Evolutionary conservation across 2,888 invertebrate species (phyloP), one percentile per base, ranked within the genome.

Genomic region (Ferrisia virgata): DNA sequence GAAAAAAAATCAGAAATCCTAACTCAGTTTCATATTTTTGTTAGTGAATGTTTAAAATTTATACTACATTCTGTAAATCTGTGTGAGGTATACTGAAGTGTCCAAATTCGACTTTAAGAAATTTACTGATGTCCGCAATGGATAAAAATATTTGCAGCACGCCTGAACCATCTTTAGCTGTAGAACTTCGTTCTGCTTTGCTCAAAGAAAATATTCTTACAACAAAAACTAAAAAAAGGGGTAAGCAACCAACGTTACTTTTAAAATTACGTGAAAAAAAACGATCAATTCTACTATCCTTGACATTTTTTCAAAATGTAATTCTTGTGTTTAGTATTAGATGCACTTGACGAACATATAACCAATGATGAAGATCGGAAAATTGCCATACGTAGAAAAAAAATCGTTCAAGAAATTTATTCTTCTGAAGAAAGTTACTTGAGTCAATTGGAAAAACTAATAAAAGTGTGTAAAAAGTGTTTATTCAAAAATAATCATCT

Each of bases 381-480:
- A 25, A 88, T 88, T 85, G 87, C 87, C 80, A 87, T 87, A 79
- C 88, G 90, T 76, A 89, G 90, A 28, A 86, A 87, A n/a, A 92
- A 92, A 88, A 92, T 93, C 0, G 89, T 93, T 28, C 89, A 91
- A 87, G 94, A 94, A 89, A 92, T 94, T 85, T 89, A 94, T 81
- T 91, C 91, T 15, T 93, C 93, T 9, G 94, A 94, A 89, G 91
- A 91, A 85, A 91, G 92, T 8, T 94, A 94, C 88, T 89, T 94
- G 22, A 89, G 91, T 25, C 93, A 94, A 86, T 88, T 94, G 53
- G 92, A 93, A 87, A 89, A 90, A 28, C 89, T 94, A 9, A 91
- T 92, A 88, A 90, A 91, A 88, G 91, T 91, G 87, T 85, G 81
- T 80, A 58, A 31, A 47, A 53, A 53, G 3, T 53, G n/a, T 18